Evolutionary conservation across 1,140 invertebrate genomes (phyloP), one percentile per base, ranked within the genome.

Genomic region (Planococcus citri): DNA sequence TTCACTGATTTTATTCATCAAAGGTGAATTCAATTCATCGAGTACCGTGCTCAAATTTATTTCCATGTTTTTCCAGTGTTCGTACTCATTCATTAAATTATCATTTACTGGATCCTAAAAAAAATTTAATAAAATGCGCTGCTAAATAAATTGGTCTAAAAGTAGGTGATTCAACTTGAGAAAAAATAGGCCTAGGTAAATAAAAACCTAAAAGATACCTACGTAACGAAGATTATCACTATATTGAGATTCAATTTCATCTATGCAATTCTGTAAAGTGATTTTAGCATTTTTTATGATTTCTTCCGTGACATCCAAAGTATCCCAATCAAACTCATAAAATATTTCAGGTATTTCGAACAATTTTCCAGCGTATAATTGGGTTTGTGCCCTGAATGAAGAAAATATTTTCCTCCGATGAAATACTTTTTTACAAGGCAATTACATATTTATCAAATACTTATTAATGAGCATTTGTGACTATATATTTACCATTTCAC

Each of bases 271-370:
- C 24, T 64, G 22, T 2, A 64, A 10, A 24, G 17, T 24, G 24
- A 6, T 64, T 20, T 64, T 22, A 1, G 60, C 2, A 64, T 64
- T 22, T 64, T 25, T 17, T 64, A 64, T 25, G 10, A 64, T 64
- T 6, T 24, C 25, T 27, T 64, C 60, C 22, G 21, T 27, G 1
- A 64, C 10, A 17, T 64, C 60, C 20, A 12, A 25, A 64, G 10
- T 64, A 14, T 64, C 25, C 60, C 60, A 64, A 64, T 64, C 60
- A 64, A 64, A 64, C 17, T 51, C 12, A 51, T 51, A n/a, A 9
- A 51, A n/a, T 3, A 9, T 2, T 9, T 20, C n/a, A 14, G 41
- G 41, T 9, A 51, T 51, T 51, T 51, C 41, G 17, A 51, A 51
- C n/a, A 51, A 14, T 3, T 51, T 51, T 17, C 17, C 41, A 51